A percentile compares a stretch with the other conserved stretches of the same genome.
Conservation (phyloP, 1,140 invertebrate genomes). For the Dendroctonus valens region DNA sequence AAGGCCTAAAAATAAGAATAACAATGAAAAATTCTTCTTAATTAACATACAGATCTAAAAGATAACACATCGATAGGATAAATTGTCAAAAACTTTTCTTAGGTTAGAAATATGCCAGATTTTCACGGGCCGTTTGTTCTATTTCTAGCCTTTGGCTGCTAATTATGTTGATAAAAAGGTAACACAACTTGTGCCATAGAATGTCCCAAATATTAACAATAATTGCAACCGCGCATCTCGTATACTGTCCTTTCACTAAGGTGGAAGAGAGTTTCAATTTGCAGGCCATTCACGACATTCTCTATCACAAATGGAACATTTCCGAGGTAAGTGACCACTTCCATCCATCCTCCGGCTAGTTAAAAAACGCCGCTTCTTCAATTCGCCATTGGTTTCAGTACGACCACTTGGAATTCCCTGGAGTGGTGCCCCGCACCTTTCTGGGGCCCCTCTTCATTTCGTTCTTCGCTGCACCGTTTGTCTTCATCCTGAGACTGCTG, state of each 20-base stretch:
- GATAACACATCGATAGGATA: too few relatives aligned
- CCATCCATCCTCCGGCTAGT: not conserved
- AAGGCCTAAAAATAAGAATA: too few relatives aligned
- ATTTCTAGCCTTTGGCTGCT: slow-evolving; percentile 14
- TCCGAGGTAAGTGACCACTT: slow-evolving; percentile 63
- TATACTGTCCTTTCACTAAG: slow-evolving; percentile 95
- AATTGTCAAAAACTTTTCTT: too few relatives aligned
- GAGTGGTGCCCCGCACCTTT: slow-evolving; percentile 96
- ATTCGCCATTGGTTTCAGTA: slow-evolving; percentile 66
- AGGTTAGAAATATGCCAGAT: not conserved
- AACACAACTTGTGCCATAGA: slow-evolving; percentile 33
- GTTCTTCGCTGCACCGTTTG: slow-evolving; percentile 73
- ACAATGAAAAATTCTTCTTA: too few relatives aligned
- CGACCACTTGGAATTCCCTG: slow-evolving; percentile 97
- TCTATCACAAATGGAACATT: slow-evolving; percentile 84
- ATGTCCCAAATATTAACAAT: slow-evolving; percentile 50
- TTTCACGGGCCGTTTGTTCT: slow-evolving; percentile 5
- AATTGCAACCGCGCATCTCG: slow-evolving; percentile 72
- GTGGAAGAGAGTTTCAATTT: slow-evolving; percentile 99
- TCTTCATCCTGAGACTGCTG: slow-evolving; percentile 65
- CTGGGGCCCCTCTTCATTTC: slow-evolving; percentile 88
- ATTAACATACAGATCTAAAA: too few relatives aligned
- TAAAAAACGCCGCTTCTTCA: not conserved
- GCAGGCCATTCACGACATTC: slow-evolving; percentile 95
- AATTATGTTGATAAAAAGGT: slow-evolving; percentile 39